Evolutionary conservation across 1,140 invertebrate genomes (phyloP).

Genomic region (Yoshiicerus persimilis): DNA sequence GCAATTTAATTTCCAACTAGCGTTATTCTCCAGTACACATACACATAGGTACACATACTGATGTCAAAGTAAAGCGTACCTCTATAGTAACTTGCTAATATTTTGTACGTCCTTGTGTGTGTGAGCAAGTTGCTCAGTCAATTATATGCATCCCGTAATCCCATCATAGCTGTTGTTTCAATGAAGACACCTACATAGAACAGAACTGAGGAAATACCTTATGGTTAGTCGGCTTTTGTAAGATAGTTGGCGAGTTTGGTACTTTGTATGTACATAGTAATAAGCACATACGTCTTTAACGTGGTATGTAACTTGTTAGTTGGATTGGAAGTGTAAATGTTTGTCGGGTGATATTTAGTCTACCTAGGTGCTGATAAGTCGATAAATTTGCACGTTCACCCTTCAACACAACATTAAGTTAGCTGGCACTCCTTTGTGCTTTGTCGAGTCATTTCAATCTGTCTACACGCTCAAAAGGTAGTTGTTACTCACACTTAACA

Average conservation of each 20-base stretch:
- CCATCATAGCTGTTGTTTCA: background rate
- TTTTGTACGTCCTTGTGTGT: background rate
- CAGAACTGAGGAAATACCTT: too few relatives aligned
- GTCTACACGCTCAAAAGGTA: background rate
- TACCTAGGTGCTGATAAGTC: slow-evolving; percentile 4
- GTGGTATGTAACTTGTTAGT: background rate
- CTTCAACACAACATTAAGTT: background rate
- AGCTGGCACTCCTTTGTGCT: background rate
- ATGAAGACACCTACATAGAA: too few relatives aligned
- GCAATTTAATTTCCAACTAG: too few relatives aligned
- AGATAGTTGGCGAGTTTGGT: too few relatives aligned
- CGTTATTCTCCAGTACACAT: too few relatives aligned
- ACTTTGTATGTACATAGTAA: background rate
- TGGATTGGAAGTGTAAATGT: background rate
- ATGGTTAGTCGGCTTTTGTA: too few relatives aligned
- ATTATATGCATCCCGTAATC: background rate
- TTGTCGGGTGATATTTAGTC: slow-evolving; percentile 9
- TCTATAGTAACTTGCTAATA: background rate
- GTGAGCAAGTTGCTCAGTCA: background rate
- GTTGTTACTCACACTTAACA: slow-evolving; percentile 17
- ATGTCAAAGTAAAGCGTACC: too few relatives aligned
- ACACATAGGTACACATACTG: too few relatives aligned
- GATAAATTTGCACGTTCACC: slow-evolving; percentile 19
- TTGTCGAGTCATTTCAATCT: slow-evolving; percentile 1
- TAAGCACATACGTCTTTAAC: background rate